A percentile compares a stretch with the other conserved stretches of the same genome.
phyloP scores from a whole-genome alignment of 2,888 invertebrate species.

The Colostygia pectinataria region DNA sequence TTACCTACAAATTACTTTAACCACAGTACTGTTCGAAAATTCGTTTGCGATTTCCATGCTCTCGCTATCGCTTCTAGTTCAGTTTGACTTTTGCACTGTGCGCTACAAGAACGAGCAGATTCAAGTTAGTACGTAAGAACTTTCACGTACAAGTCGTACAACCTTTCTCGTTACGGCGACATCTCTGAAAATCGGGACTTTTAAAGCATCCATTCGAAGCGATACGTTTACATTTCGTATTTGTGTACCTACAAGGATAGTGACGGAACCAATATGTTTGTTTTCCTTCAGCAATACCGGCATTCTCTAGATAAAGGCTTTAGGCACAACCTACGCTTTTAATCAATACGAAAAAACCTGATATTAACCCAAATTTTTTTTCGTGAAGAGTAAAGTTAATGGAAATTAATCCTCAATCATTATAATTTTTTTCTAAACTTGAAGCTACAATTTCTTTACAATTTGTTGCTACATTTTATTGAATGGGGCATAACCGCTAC shows the following conservation, averaged over 20 bases:
- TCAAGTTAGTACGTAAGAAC: conserved; percentile 37
- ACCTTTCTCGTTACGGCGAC: conserved; percentile 30
- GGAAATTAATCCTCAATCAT: no score
- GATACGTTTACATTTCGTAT: conserved; percentile 3
- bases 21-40: background rate
- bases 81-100: conserved; percentile 21
- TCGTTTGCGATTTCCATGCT: background rate
- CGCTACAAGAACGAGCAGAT: conserved; percentile 31
- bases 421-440: no score
- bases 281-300: background rate
- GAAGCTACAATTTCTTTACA: no score
- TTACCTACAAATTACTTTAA: no score
- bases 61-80: conserved; percentile 34
- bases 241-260: background rate
- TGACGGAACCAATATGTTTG: background rate
- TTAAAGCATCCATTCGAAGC: conserved; percentile 1
- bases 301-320: no score
- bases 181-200: conserved; percentile 11
- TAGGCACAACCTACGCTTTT: no score
- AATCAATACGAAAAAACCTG: no score
- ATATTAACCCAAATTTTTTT: no score
- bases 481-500: no score
- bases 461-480: no score
- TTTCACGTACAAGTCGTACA: conserved; percentile 21
- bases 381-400: no score